Conservation (phyloP, 2,888 invertebrate genomes). For the Cerastis leucographa region DNA sequence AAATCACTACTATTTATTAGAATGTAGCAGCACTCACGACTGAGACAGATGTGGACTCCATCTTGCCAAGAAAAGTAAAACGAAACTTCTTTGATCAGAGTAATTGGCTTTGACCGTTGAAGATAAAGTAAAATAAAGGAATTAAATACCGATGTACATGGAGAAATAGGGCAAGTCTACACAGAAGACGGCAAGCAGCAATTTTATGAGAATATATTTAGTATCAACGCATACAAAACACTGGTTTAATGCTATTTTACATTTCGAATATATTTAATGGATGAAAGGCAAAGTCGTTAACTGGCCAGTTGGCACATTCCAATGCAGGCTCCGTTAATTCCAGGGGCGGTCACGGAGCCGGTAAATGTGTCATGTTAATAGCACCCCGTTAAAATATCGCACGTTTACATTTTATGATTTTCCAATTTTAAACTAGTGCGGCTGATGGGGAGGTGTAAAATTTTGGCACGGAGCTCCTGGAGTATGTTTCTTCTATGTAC, state of each 20-base stretch:
- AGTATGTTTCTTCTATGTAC: conserved; percentile 12
- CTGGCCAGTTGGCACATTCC: conserved; percentile 78
- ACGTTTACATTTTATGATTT: conserved; percentile 80
- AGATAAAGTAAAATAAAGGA: conserved; percentile 13
- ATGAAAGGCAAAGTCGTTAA: conserved; percentile 79
- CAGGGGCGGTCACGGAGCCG: conserved; percentile 74
- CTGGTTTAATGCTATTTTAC: conserved; percentile 61
- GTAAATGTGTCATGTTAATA: conserved; percentile 86
- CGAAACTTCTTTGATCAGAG: conserved; percentile 38
- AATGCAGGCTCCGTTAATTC: conserved; percentile 79
- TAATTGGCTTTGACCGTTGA: conserved; percentile 12
- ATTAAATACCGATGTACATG: neutral
- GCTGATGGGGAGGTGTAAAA: conserved; percentile 57
- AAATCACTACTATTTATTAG: conserved; percentile 1
- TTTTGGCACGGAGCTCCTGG: conserved; percentile 35
- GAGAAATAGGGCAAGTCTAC: neutral
- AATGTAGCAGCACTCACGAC: neutral
- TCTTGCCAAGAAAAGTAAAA: conserved; percentile 16
- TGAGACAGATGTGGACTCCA: neutral
- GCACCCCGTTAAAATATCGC: conserved; percentile 79
- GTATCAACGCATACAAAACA: conserved; percentile 45
- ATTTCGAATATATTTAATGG: conserved; percentile 69
- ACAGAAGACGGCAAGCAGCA: neutral
- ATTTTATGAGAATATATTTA: conserved; percentile 23
- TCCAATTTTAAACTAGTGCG: conserved; percentile 78